Conservation (phyloP, 2,888 invertebrate genomes). For the Spilosoma lubricipeda region DNA sequence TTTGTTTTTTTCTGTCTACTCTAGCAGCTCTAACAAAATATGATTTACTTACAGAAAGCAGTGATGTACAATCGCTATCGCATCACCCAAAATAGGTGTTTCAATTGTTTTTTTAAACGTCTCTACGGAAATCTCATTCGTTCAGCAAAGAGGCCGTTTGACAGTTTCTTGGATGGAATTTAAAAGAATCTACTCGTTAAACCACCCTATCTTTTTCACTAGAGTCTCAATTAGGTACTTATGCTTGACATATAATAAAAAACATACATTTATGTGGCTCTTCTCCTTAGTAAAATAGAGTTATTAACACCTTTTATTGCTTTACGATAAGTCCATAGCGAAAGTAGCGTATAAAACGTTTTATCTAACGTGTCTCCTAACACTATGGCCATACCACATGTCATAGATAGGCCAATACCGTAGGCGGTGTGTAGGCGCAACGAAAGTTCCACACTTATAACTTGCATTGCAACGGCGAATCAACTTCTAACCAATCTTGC, state of each 20-base stretch:
- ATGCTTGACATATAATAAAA: background rate
- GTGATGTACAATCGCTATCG: background rate
- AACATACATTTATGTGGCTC: background rate
- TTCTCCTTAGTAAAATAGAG: background rate
- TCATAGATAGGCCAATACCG: slow-evolving; percentile 65
- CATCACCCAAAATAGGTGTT: background rate
- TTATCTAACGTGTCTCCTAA: slow-evolving; percentile 25
- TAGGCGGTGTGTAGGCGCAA: slow-evolving; percentile 81
- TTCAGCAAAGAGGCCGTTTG: background rate
- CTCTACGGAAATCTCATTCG: background rate
- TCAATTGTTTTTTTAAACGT: background rate
- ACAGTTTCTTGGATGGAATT: background rate
- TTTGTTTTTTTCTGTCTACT: too few species aligned
- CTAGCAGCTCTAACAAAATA: too few species aligned
- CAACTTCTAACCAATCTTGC: slow-evolving; percentile 61
- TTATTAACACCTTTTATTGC: background rate
- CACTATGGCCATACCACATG: slow-evolving; percentile 62
- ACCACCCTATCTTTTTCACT: background rate
- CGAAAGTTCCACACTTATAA: slow-evolving; percentile 80
- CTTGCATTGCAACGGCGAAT: slow-evolving; percentile 71
- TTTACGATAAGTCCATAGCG: background rate
- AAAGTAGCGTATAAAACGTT: slow-evolving; percentile 3
- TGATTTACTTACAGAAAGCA: background rate
- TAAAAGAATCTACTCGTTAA: background rate
- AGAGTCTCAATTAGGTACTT: background rate